phyloP scores from a whole-genome alignment of 2,888 invertebrate species.

The Harpalus rubripes region DNA sequence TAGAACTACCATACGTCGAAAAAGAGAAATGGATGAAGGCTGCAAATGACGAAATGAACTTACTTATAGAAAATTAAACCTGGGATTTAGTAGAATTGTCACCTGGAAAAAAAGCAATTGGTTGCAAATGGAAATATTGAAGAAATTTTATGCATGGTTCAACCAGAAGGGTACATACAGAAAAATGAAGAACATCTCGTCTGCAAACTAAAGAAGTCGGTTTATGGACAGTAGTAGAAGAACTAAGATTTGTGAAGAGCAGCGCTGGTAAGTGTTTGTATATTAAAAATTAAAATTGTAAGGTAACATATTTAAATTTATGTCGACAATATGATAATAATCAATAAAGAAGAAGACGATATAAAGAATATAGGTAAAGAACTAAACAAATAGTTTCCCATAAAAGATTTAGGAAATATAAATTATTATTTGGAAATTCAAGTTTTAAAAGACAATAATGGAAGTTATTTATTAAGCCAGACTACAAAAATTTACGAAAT shows the following conservation, averaged over 20 bases:
- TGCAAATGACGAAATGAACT: too few species aligned
- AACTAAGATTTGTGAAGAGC: background rate
- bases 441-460: conserved; percentile 5
- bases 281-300: background rate
- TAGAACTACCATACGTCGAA: too few species aligned
- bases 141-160: conserved; percentile 31
- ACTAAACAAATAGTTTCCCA: background rate
- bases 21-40: too few species aligned
- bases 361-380: background rate
- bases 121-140: background rate
- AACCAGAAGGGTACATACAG: too few species aligned
- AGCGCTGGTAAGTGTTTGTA: background rate
- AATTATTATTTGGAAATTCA: conserved; percentile 10
- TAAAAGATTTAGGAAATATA: background rate
- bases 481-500: background rate
- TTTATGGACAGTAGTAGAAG: conserved; percentile 20
- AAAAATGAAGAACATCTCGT: conserved; percentile 45
- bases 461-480: conserved; percentile 1
- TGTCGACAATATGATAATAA: background rate
- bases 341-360: background rate
- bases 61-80: too few species aligned
- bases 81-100: too few species aligned
- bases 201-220: conserved; percentile 31
- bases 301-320: conserved; percentile 6
- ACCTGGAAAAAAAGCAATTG: too few species aligned